Base-by-base conservation (phyloP, 2,113 vertebrate genomes). In the Penelope pileata region DNA sequence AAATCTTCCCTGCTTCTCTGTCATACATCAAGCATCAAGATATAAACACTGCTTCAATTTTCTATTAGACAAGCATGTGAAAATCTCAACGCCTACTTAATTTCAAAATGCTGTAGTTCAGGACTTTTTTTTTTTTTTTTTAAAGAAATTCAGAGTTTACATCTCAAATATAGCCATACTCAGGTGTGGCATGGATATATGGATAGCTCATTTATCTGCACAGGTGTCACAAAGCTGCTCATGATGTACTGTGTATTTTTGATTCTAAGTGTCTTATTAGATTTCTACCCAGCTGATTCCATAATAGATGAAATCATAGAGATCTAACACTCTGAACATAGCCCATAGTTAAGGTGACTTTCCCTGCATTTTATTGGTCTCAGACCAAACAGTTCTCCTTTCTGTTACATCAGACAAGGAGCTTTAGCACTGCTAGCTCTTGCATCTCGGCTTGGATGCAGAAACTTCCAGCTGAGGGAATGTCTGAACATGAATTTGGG, bases 161-260 rank as follows among this genome's bases (percentile, higher is more conserved):
- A 30, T 47, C 17, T 80, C 43, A 91, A 38, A 60, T 76, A 34
- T 23, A 24, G 17, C 32, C 2, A 1, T 62, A 10, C 3, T 29
- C 3, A 4, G 0, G 0, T 74, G 29, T 89, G 73, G 42, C 10
- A 10, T 50, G 40, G n/a, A 43, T 48, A 17, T 12, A 34, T 2
- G 3, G 62, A 7, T 42, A 69, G 32, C 47, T 88, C 3, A 12
- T 87, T 84, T 81, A 48, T 74, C 72, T 80, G 40, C 42, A 42
- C 4, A 59, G 14, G 26, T 3, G 2, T 80, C 30, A 32, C 0
- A 0, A 6, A 76, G 36, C 38, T 72, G 68, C 43, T 47, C 4
- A 2, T 58, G 30, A 38, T 32, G 15, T 32, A 26, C 17, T 50
- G 29, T 15, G 23, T 19, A 26, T 30, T 67, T 66, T 67, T 83